A percentile compares a stretch with the other conserved stretches of the same genome.
phyloP scores from a whole-genome alignment of 2,888 invertebrate species.

The Zaprionus lineosus region DNA sequence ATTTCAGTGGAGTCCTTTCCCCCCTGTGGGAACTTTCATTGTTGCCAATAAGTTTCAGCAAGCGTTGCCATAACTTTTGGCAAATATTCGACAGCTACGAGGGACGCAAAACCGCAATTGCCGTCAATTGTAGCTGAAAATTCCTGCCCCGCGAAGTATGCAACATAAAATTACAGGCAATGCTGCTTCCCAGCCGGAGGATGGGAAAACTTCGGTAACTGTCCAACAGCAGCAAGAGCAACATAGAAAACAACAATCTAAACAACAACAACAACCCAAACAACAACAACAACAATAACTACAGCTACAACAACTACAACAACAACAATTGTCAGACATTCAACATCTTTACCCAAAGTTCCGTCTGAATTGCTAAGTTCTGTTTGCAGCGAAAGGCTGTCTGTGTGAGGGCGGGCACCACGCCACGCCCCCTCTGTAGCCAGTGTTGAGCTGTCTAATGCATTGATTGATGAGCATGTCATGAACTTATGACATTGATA shows the following conservation, averaged over 20 bases:
- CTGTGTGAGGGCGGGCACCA: not conserved
- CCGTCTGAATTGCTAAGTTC: conserved; percentile 18
- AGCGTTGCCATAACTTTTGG: conserved; percentile 54
- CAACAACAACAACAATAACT: conserved; percentile 21
- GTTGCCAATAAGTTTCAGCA: conserved; percentile 56
- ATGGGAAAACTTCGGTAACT: conserved; percentile 42
- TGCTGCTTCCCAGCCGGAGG: conserved; percentile 34
- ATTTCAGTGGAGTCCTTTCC: conserved; percentile 11
- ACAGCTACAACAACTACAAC: conserved; percentile 3
- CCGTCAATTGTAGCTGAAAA: conserved; percentile 69
- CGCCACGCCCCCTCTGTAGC: conserved; percentile 18
- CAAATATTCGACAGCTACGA: conserved; percentile 32
- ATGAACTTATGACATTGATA: conserved; percentile 82
- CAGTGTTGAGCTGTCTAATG: conserved; percentile 66
- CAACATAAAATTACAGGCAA: conserved; percentile 64
- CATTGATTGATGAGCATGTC: conserved; percentile 82
- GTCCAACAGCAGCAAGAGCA: conserved; percentile 20
- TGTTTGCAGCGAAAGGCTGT: not conserved
- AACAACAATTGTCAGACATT: conserved; percentile 22
- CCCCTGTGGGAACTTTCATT: conserved; percentile 38
- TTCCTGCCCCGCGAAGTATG: conserved; percentile 48
- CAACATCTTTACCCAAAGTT: conserved; percentile 33
- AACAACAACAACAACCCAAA: conserved; percentile 10
- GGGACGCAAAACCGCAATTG: conserved; percentile 58
- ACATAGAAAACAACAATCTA: conserved; percentile 1